Percentiles rank a stretch among this genome's conserved stretches.
Evolutionary conservation across 2,797 vertebrate species (phyloP).

Genomic region (Bradypodion ventrale): DNA sequence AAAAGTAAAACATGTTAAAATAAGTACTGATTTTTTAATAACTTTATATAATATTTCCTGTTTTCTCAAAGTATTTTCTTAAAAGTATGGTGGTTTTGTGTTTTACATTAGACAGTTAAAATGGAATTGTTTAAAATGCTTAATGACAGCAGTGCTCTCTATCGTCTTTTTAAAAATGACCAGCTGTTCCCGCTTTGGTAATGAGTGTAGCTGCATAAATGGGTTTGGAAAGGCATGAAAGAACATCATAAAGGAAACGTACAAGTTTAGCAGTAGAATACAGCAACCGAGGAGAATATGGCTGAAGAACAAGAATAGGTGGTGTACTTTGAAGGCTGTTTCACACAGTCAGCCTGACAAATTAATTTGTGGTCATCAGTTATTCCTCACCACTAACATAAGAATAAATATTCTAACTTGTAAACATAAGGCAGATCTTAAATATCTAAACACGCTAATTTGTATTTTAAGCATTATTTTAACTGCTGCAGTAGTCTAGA

Average conservation of each 20-base stretch:
- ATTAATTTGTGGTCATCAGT: background rate
- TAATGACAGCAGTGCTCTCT: background rate
- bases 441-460: background rate
- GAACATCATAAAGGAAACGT: background rate
- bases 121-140: background rate
- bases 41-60: background rate
- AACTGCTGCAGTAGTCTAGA: background rate
- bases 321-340: background rate
- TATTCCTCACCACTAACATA: background rate
- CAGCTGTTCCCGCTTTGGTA: background rate
- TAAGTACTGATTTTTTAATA: background rate
- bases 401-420: background rate
- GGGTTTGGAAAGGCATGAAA: background rate
- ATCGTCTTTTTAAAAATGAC: background rate
- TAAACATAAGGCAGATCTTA: background rate
- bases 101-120: background rate
- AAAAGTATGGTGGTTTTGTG: background rate
- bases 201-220: background rate
- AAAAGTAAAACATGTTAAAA: background rate
- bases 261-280: background rate
- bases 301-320: background rate
- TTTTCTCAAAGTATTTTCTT: background rate
- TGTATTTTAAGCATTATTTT: conserved; percentile 3
- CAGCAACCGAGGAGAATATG: background rate
- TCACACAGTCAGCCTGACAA: background rate